phyloP scores from a whole-genome alignment of 2,888 invertebrate species.

The Zygaena filipendulae region DNA sequence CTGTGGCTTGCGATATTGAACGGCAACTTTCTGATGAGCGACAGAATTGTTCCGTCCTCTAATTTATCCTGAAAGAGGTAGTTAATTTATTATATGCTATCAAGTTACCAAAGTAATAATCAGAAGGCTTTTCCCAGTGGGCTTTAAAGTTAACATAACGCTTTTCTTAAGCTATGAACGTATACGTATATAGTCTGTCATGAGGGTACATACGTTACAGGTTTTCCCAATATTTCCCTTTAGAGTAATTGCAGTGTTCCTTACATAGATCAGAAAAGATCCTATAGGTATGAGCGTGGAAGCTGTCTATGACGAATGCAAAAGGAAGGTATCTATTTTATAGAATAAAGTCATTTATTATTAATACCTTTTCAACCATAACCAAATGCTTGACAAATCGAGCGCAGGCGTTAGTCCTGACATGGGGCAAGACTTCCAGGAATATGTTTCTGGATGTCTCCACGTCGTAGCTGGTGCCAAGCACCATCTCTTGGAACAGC shows the following conservation, averaged over 20 bases:
- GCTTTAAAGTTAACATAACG: no score
- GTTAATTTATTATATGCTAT: background rate
- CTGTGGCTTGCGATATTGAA: slow-evolving; percentile 73
- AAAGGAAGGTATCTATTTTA: background rate
- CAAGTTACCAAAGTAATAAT: no score
- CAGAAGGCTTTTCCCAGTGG: no score
- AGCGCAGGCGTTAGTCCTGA: slow-evolving; percentile 74
- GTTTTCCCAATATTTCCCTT: no score
- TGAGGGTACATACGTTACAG: no score
- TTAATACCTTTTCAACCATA: slow-evolving; percentile 50
- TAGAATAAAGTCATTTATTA: background rate
- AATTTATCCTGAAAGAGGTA: slow-evolving; percentile 58
- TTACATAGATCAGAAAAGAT: no score
- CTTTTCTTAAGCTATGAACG: background rate
- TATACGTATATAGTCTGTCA: background rate
- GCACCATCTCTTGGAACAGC: slow-evolving; percentile 66
- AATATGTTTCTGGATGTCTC: slow-evolving; percentile 81
- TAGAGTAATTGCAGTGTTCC: no score
- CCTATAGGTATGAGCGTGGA: no score
- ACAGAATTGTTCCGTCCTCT: slow-evolving; percentile 72
- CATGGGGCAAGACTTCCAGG: slow-evolving; percentile 76
- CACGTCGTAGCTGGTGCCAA: slow-evolving; percentile 79
- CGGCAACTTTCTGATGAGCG: slow-evolving; percentile 74
- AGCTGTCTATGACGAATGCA: no score
- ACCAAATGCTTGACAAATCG: slow-evolving; percentile 74